Percentiles rank a stretch among this genome's conserved stretches.
These are phyloP conservation scores for Clytia hemisphaerica DNA, from an alignment of 30 jellyfish, hydroid and myxozoan genomes.

Conservation along the genomic window DNA sequence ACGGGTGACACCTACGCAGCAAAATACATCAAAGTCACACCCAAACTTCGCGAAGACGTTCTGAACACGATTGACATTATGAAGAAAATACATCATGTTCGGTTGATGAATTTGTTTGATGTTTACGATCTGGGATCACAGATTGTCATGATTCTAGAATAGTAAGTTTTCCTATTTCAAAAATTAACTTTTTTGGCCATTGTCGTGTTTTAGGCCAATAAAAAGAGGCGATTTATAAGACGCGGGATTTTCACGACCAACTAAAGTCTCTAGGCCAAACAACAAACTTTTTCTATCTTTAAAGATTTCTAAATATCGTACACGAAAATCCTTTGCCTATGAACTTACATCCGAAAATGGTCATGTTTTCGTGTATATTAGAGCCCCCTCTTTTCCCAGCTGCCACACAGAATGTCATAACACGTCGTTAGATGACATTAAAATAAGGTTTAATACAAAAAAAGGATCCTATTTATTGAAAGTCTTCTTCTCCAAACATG, in stretches of 20 bases:
- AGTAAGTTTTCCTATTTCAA: constrained; percentile 31
- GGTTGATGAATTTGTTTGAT: constrained; percentile 55
- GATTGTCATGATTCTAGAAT: constrained; percentile 65
- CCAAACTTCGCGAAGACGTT: constrained; percentile 67
- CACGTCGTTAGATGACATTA: background rate
- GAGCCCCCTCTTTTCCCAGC: background rate
- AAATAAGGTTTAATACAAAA: background rate
- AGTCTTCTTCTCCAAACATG: too few species aligned
- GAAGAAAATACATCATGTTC: constrained; percentile 60
- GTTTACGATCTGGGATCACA: constrained; percentile 67
- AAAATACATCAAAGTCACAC: constrained; percentile 55
- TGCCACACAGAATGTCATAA: background rate
- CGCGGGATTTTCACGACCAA: too few species aligned
- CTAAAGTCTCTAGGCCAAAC: too few species aligned
- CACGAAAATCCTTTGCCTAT: too few species aligned
- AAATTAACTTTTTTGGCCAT: background rate
- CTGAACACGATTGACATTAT: constrained; percentile 46
- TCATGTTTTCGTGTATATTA: background rate
- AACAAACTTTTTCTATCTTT: too few species aligned
- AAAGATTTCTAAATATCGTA: too few species aligned
- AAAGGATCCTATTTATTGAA: too few species aligned
- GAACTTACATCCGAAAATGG: too few species aligned
- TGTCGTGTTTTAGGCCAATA: too few species aligned
- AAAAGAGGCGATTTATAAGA: too few species aligned
- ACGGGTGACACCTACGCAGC: constrained; percentile 74